Conservation (phyloP, 2,888 invertebrate genomes). For the Yponomeuta plumbellus region DNA sequence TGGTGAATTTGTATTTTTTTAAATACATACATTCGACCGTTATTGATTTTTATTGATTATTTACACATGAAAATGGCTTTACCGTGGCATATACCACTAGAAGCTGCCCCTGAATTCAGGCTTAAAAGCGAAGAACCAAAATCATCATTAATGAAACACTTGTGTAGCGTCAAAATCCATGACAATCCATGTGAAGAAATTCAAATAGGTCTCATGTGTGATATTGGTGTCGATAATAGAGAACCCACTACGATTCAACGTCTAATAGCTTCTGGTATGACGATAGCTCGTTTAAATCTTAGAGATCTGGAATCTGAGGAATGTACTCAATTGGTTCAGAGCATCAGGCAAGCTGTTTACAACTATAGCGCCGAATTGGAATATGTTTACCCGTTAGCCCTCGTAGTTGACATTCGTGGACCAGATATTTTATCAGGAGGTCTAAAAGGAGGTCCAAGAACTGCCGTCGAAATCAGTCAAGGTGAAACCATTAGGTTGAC, state of each 20-base stretch:
- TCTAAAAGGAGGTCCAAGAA: constrained; percentile 53
- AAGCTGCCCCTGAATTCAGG: constrained; percentile 41
- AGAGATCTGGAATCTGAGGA: constrained; percentile 59
- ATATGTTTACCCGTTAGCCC: constrained; percentile 67
- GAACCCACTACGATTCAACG: constrained; percentile 59
- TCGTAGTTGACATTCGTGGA: constrained; percentile 57
- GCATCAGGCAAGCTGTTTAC: constrained; percentile 64
- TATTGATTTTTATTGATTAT: no score
- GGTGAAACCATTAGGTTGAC: constrained; percentile 64
- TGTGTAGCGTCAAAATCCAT: constrained; percentile 51
- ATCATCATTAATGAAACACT: constrained; percentile 52
- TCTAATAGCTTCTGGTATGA: constrained; percentile 66
- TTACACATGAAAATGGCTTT: constrained; percentile 42
- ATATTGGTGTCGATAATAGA: constrained; percentile 53
- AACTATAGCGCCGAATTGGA: constrained; percentile 66
- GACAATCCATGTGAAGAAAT: constrained; percentile 59
- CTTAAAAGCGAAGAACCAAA: constrained; percentile 32
- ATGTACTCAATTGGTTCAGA: constrained; percentile 60
- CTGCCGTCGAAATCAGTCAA: constrained; percentile 50
- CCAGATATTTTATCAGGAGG: constrained; percentile 64
- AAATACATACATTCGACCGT: no score
- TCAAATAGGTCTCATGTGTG: constrained; percentile 66
- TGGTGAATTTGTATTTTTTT: no score
- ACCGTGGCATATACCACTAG: constrained; percentile 66
- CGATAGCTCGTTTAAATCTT: constrained; percentile 62